Conservation (phyloP, 2,888 invertebrate genomes). For the Eristalis intricaria region DNA sequence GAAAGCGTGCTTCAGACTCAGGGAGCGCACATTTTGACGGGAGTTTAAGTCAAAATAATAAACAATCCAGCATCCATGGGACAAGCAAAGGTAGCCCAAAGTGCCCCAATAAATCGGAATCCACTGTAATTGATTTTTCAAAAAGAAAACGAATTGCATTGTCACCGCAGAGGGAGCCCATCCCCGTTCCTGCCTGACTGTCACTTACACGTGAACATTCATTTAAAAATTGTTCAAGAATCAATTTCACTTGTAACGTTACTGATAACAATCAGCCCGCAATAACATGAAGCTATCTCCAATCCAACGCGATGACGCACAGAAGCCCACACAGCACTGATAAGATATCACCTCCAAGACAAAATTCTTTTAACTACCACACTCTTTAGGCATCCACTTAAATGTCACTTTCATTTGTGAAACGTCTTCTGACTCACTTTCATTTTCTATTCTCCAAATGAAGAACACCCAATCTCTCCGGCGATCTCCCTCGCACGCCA, state of each 20-base stretch:
- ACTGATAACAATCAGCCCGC: not conserved
- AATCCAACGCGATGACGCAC: not conserved
- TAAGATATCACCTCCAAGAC: not conserved
- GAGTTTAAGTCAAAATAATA: too few species aligned
- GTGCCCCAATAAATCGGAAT: too few species aligned
- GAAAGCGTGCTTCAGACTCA: too few species aligned
- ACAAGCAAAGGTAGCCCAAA: too few species aligned
- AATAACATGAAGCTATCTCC: not conserved
- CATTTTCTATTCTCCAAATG: not conserved
- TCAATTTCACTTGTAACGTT: not conserved
- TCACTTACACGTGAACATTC: too few species aligned
- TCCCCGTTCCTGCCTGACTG: too few species aligned
- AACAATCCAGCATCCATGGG: too few species aligned
- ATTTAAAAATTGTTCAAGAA: not conserved
- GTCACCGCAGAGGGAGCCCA: too few species aligned
- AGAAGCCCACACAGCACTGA: not conserved
- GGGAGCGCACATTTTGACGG: too few species aligned
- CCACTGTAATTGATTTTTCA: too few species aligned
- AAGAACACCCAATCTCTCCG: not conserved
- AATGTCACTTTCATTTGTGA: not conserved
- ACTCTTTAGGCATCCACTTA: not conserved
- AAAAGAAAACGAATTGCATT: too few species aligned
- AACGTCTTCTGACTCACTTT: not conserved
- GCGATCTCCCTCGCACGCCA: not conserved
- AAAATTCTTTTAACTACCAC: not conserved